Evolutionary conservation across 2,888 invertebrate genomes (phyloP), one percentile per base, ranked within the genome.

Genomic region (Lissocephala sabroskyi): DNA sequence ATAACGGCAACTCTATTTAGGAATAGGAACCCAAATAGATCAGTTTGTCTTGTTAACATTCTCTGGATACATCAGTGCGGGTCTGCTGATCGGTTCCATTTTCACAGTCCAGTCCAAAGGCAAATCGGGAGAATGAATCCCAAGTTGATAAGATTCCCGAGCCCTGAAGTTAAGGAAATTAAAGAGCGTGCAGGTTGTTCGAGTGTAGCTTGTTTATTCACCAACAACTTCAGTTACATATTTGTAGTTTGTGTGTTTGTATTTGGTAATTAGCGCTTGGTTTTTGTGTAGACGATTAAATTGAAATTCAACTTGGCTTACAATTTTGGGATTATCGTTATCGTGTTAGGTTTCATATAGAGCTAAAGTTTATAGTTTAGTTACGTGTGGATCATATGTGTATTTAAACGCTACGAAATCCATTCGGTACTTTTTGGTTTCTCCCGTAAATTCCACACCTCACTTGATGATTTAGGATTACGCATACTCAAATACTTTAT

Each of bases 211-310:
- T 75, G 54, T 75, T 70, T 70, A 70, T 70, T 70, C 70, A 70
- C 76, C 70, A 70, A 70, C 70, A 70, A 70, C 70, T 70, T 70
- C 65, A 75, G 67, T 71, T 75, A 75, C 76, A 70, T 74, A 65
- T 61, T 52, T 63, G 42, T 57, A 37, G 40, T 56, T 35, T 42
- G 43, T 51, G n/a, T n/a, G n/a, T 44, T 56, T 50, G 14, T 7
- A n/a, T 35, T 43, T 45, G 59, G 55, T 59, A 42, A 57, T 30
- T 52, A 53, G 51, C 56, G 37, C 18, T 37, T 45, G 26, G 26
- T 36, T 50, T 49, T 36, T 23, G 23, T 49, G 49, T 62, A 40
- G 3, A 35, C 35, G 35, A 35, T 13, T 35, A 32, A 13, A 35
- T 35, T 16, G 13, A 17, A 35, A 35, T 16, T 16, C 35, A 35